Evolutionary conservation across 2,797 vertebrate species (phyloP).

Genomic region (Lagocephalus sceleratus): DNA sequence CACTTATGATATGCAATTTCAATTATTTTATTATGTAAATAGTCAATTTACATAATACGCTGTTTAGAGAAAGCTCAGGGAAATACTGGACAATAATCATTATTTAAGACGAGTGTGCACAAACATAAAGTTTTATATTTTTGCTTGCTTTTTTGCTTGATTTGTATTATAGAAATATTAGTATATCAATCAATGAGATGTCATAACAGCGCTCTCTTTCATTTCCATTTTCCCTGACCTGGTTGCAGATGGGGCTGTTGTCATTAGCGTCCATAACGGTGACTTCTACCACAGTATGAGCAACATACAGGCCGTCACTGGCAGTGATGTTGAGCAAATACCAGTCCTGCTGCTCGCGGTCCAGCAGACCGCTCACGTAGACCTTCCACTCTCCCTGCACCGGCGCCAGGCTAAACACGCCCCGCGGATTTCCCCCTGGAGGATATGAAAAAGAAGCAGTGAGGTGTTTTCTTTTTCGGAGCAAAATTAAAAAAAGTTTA

Average conservation of each 20-base stretch:
- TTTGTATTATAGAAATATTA: too few species aligned
- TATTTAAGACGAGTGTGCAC: conserved; percentile 22
- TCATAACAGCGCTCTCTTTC: too few species aligned
- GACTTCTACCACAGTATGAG: conserved; percentile 88
- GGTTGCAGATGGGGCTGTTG: conserved; percentile 92
- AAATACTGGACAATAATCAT: conserved; percentile 13
- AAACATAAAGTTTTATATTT: conserved; percentile 29
- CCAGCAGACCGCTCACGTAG: conserved; percentile 87
- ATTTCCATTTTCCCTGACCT: conserved; percentile 73
- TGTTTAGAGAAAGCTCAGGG: not conserved
- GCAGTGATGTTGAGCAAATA: conserved; percentile 95
- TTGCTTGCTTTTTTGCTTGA: conserved; percentile 7
- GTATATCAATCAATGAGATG: too few species aligned
- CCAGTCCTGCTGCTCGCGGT: conserved; percentile 89
- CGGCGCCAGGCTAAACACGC: conserved; percentile 87
- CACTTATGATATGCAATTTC: not conserved
- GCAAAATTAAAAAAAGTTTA: conserved; percentile 20
- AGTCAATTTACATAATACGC: not conserved
- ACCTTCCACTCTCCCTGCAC: conserved; percentile 94
- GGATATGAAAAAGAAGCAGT: not conserved
- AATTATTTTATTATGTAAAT: conserved; percentile 2
- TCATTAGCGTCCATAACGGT: conserved; percentile 95
- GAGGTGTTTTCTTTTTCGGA: not conserved
- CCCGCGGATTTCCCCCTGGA: conserved; percentile 87
- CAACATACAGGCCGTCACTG: conserved; percentile 88